Conservation (phyloP, 2,113 vertebrate species). For the Arenaria interpres region DNA sequence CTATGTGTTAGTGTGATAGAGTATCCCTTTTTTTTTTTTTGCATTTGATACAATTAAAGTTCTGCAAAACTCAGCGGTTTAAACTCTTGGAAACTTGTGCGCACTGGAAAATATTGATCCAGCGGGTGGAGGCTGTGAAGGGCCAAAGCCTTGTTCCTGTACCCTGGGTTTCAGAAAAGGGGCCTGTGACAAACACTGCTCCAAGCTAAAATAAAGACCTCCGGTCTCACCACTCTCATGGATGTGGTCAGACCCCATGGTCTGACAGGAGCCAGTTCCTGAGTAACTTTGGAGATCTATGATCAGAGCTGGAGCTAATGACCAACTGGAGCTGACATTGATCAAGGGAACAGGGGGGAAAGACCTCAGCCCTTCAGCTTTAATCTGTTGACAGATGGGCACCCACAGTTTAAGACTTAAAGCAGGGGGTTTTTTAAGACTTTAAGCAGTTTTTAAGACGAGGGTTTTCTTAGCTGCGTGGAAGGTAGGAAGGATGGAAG, state of each 20-base stretch:
- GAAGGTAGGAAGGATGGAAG: not conserved
- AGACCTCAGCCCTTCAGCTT: not conserved
- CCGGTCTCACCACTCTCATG: not conserved
- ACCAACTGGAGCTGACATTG: not conserved
- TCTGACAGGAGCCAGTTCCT: not conserved
- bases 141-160: not conserved
- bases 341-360: not conserved
- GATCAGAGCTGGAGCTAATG: not conserved
- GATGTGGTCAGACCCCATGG: accelerated
- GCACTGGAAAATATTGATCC: conserved; percentile 30
- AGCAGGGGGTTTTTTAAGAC: too few species aligned
- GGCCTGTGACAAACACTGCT: not conserved
- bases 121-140: not conserved
- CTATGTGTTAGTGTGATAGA: conserved; percentile 8
- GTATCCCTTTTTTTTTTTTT: conserved; percentile 8
- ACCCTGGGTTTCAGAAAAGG: not conserved
- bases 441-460: not conserved
- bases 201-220: not conserved
- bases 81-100: not conserved
- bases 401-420: too few species aligned
- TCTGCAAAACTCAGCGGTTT: conserved; percentile 41
- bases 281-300: not conserved
- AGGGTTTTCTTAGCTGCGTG: not conserved
- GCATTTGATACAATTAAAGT: conserved; percentile 35
- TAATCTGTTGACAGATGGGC: not conserved